Evolutionary conservation across 2,888 invertebrate species (phyloP).

Genomic region (Galerucella calmariensis): DNA sequence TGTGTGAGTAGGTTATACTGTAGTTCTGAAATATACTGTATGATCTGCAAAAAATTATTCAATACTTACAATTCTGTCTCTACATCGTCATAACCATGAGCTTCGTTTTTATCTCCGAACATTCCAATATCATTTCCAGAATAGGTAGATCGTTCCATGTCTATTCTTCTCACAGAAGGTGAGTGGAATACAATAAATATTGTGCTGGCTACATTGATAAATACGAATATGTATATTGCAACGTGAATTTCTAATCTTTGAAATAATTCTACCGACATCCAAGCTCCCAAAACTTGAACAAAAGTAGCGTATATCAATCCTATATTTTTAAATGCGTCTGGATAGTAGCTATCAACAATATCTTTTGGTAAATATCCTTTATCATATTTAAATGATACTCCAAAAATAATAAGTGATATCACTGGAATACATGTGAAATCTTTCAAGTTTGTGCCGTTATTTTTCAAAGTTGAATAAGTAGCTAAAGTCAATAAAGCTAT

Average conservation of each 20-base stretch:
- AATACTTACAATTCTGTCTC: constrained; percentile 23
- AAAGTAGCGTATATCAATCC: constrained; percentile 14
- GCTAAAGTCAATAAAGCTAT: constrained; percentile 13
- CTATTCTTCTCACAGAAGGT: background rate
- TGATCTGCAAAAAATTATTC: background rate
- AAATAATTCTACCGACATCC: constrained; percentile 23
- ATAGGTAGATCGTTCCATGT: background rate
- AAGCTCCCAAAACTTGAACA: constrained; percentile 17
- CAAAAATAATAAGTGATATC: constrained; percentile 55
- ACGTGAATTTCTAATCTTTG: constrained; percentile 18
- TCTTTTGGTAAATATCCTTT: constrained; percentile 59
- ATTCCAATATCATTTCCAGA: background rate
- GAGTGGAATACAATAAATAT: background rate
- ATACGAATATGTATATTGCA: constrained; percentile 13
- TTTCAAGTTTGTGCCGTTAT: background rate
- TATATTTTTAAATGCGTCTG: constrained; percentile 29
- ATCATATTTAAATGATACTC: constrained; percentile 55
- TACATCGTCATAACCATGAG: background rate
- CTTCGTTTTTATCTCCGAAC: background rate
- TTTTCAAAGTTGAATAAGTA: constrained; percentile 17
- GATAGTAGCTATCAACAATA: constrained; percentile 58
- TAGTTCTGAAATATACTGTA: too few relatives aligned
- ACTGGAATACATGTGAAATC: constrained; percentile 50
- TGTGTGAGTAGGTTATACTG: too few relatives aligned
- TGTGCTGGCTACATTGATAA: constrained; percentile 8